Evolutionary conservation across 2,113 vertebrate species (phyloP).

Genomic region (Bubalus kerabau): DNA sequence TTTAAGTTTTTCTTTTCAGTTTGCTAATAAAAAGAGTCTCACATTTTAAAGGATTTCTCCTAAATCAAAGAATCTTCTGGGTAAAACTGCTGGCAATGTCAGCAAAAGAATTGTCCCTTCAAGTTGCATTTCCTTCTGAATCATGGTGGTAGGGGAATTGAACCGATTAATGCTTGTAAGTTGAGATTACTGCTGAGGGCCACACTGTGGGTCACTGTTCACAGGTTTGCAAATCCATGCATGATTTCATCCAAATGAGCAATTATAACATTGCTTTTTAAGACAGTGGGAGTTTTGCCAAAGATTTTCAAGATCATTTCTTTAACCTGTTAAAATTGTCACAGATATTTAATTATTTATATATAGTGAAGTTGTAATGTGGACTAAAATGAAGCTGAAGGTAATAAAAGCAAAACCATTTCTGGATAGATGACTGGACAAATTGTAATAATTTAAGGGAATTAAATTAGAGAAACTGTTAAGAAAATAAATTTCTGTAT

Average conservation of each 20-base stretch:
- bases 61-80: not conserved
- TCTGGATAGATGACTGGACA: not conserved
- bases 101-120: conserved; percentile 13
- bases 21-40: not conserved
- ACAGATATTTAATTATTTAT: conserved; percentile 28
- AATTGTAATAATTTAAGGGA: not conserved
- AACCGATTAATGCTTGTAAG: not conserved
- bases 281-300: not conserved
- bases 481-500: not conserved
- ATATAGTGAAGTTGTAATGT: not conserved
- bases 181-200: not conserved
- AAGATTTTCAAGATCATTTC: conserved; percentile 1
- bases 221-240: not conserved
- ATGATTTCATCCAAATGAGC: not conserved
- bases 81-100: not conserved
- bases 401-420: not conserved
- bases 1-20: not conserved
- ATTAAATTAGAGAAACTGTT: not conserved
- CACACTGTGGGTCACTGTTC: not conserved
- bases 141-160: not conserved
- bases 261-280: not conserved
- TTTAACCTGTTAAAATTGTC: not conserved
- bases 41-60: conserved; percentile 6
- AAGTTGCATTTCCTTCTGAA: not conserved
- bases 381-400: not conserved